Conservation (phyloP, 2,113 vertebrate species). For the Psephotus haematonotus region DNA sequence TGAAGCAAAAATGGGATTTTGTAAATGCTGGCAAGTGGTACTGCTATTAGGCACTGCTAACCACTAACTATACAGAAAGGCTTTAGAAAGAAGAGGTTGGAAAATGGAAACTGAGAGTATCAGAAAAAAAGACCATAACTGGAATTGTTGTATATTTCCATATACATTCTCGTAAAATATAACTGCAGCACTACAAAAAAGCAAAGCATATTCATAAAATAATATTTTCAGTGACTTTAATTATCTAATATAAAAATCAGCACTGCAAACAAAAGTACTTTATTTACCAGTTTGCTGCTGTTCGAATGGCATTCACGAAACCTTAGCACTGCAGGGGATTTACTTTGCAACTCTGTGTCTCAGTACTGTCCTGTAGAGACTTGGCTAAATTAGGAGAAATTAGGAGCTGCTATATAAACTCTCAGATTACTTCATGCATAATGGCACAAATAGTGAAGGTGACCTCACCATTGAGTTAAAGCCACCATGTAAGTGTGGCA, state of each 20-base stretch:
- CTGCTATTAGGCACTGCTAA: not conserved
- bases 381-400: not conserved
- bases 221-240: not conserved
- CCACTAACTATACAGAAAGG: not conserved
- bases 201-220: not conserved
- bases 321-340: not conserved
- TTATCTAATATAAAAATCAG: not conserved
- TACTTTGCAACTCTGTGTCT: not conserved
- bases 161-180: not conserved
- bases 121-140: not conserved
- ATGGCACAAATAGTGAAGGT: not conserved
- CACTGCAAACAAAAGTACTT: not conserved
- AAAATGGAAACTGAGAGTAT: not conserved
- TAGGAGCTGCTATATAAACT: not conserved
- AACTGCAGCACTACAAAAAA: not conserved
- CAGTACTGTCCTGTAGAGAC: not conserved
- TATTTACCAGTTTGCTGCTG: not conserved
- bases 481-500: not conserved
- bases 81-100: not conserved
- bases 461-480: not conserved
- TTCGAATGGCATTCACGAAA: not conserved
- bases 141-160: not conserved
- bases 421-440: not conserved
- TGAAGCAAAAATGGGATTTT: not conserved
- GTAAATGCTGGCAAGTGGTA: not conserved